Evolutionary conservation across 2,797 vertebrate genomes (phyloP).

Genomic region (Phylloscopus collybita): DNA sequence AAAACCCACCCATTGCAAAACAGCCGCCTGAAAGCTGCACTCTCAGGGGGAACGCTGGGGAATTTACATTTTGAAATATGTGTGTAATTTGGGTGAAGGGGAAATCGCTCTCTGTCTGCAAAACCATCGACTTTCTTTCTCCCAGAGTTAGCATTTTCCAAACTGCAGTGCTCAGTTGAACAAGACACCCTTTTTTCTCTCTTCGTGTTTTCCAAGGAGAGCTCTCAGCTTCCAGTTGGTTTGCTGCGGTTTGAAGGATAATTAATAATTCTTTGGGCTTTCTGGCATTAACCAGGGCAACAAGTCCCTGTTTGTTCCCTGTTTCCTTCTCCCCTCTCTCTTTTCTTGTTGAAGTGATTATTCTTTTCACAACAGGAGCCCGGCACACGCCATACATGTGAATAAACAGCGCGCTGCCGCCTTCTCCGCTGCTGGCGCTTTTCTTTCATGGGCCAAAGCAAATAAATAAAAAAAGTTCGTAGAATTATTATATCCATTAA

Average conservation of each 20-base stretch:
- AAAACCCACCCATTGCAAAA: not conserved
- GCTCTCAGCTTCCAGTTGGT: not conserved
- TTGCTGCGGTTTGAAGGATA: not conserved
- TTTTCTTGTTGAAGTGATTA: not conserved
- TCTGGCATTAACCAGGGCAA: not conserved
- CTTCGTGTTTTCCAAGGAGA: not conserved
- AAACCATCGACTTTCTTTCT: not conserved
- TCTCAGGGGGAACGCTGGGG: not conserved
- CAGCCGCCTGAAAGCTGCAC: not conserved
- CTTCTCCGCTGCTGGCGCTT: not conserved
- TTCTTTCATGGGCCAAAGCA: slow-evolving; percentile 25
- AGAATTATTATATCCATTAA: slow-evolving; percentile 44
- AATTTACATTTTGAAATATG: slow-evolving; percentile 56
- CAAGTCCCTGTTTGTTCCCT: slow-evolving; percentile 8
- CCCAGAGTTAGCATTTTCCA: slow-evolving; percentile 3
- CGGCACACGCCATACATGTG: not conserved
- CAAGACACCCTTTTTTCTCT: not conserved
- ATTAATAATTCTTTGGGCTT: slow-evolving; percentile 17
- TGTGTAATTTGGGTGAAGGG: slow-evolving; percentile 23
- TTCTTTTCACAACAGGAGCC: slow-evolving; percentile 30
- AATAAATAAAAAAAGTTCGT: slow-evolving; percentile 40
- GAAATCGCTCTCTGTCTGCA: not conserved
- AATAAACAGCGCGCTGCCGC: not conserved
- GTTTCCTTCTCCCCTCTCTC: slow-evolving; percentile 1
- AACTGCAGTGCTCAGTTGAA: not conserved